A percentile compares a stretch with the other conserved stretches of the same genome.
These are phyloP conservation scores for Orbicella faveolata DNA, from an alignment of 64 coral and sea anemone species.

Conservation along the genomic window DNA sequence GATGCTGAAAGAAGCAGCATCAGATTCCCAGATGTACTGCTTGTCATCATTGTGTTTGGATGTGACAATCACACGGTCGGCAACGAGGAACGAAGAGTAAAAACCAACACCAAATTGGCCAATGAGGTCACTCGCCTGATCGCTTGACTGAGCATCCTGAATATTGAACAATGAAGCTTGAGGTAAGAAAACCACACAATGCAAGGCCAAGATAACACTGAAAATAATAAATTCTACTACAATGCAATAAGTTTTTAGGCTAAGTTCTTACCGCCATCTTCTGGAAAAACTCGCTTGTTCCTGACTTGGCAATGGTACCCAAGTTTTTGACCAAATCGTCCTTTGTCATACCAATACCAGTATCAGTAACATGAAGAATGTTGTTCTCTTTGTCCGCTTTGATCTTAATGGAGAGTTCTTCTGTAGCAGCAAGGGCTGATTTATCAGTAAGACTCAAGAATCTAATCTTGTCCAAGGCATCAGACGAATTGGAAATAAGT, in stretches of 20 bases:
- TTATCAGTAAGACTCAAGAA: slow-evolving; percentile 91
- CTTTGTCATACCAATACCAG: slow-evolving; percentile 99
- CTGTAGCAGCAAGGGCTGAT: slow-evolving; percentile 76
- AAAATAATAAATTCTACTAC: too few relatives aligned
- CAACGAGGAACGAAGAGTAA: slow-evolving; percentile 97
- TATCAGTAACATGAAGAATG: slow-evolving; percentile 97
- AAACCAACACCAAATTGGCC: slow-evolving; percentile 99
- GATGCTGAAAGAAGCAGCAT: slow-evolving; percentile 89
- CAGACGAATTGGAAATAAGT: slow-evolving; percentile 96
- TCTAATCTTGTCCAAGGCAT: slow-evolving; percentile 96
- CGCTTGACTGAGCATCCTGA: slow-evolving; percentile 69
- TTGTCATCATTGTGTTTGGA: slow-evolving; percentile 98
- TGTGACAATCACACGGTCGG: slow-evolving; percentile 97
- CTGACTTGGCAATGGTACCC: slow-evolving; percentile 97
- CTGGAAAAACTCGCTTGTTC: slow-evolving; percentile 95
- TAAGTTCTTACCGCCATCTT: slow-evolving; percentile 70
- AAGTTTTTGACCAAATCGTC: slow-evolving; percentile 90
- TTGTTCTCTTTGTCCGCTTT: slow-evolving; percentile 99
- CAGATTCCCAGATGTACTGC: slow-evolving; percentile 98
- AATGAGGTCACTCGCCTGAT: slow-evolving; percentile 85
- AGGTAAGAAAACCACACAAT: too few relatives aligned
- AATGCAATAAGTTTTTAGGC: too few relatives aligned
- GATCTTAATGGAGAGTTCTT: slow-evolving; percentile 96
- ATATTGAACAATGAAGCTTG: background rate
- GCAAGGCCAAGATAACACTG: too few relatives aligned